These are phyloP conservation scores for Pammene aurita DNA, from an alignment of 2,888 invertebrate species.

Conservation along the genomic window DNA sequence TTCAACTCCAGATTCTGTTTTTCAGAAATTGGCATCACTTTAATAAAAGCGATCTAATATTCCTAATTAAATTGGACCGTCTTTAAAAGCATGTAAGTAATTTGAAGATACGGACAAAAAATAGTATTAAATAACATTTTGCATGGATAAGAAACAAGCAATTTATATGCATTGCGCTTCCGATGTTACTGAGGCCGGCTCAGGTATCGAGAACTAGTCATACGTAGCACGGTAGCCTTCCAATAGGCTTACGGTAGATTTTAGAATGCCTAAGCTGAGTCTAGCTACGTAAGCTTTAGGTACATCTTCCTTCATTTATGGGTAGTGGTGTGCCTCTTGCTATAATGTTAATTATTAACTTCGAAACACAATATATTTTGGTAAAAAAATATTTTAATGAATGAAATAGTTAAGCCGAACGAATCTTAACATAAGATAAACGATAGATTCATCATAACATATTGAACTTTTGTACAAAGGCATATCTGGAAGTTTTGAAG, in stretches of 20 bases:
- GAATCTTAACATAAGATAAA: too few relatives aligned
- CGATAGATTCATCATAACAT: too few relatives aligned
- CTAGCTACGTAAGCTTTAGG: constrained; percentile 14
- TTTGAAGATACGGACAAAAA: too few relatives aligned
- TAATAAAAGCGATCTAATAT: neutral
- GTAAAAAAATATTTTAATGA: neutral
- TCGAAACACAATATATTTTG: too few relatives aligned
- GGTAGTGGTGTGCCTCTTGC: neutral
- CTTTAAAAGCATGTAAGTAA: too few relatives aligned
- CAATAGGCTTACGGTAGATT: constrained; percentile 13
- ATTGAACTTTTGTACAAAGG: too few relatives aligned
- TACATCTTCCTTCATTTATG: constrained; percentile 23
- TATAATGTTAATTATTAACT: neutral
- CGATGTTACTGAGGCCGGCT: neutral
- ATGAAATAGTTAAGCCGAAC: too few relatives aligned
- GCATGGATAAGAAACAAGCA: neutral
- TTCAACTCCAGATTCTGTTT: neutral
- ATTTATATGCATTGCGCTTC: neutral
- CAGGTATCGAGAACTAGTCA: neutral
- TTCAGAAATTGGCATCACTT: neutral
- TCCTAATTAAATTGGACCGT: too few relatives aligned
- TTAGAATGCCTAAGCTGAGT: constrained; percentile 22
- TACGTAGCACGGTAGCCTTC: constrained; percentile 16
- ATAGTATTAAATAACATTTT: neutral
- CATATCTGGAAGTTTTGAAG: too few relatives aligned